These are phyloP conservation scores for Elachura formosa DNA, from an alignment of 2,113 vertebrate genomes.

Conservation along the genomic window DNA sequence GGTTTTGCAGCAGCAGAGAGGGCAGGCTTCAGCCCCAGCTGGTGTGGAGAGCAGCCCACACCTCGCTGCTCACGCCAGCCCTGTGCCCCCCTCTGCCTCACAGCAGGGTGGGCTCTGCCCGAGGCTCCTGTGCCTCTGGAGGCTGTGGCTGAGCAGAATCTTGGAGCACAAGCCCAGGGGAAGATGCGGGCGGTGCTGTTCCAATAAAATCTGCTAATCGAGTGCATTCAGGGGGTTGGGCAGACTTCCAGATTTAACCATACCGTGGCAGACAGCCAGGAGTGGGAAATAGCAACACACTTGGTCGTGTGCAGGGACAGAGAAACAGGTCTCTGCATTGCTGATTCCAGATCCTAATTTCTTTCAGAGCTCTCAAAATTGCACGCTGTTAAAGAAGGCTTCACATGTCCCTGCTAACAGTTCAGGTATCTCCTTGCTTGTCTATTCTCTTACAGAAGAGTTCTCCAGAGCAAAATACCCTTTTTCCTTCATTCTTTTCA, in stretches of 20 bases:
- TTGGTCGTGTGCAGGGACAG: background rate
- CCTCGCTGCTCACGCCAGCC: background rate
- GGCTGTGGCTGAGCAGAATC: background rate
- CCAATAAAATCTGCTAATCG: background rate
- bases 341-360: background rate
- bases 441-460: background rate
- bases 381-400: background rate
- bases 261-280: background rate
- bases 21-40: background rate
- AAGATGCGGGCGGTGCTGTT: background rate
- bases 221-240: background rate
- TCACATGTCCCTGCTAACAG: background rate
- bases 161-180: background rate
- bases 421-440: background rate
- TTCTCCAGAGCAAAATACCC: background rate
- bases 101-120: background rate
- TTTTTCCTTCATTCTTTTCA: background rate
- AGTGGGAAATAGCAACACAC: background rate
- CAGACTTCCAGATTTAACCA: background rate
- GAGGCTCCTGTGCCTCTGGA: accelerated
- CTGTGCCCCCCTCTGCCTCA: background rate
- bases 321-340: background rate
- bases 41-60: background rate
- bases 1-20: background rate
- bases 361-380: background rate